Base-by-base conservation (phyloP, 2,797 vertebrate species). In the Eidolon dupreanum region DNA sequence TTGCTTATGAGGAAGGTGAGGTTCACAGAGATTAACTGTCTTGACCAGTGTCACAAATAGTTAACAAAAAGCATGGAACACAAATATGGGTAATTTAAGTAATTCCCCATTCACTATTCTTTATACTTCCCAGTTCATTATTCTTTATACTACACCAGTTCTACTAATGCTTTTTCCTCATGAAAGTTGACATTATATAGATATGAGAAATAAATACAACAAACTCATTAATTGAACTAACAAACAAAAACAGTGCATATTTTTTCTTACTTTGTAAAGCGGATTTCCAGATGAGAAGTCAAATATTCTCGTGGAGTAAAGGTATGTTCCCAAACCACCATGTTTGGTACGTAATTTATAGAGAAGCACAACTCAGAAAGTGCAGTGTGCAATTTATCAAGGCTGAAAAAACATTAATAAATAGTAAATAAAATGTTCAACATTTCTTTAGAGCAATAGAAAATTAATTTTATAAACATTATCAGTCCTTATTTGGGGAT, bases 351-450 rank as follows among this genome's bases (percentile, higher is more conserved):
- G 0, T 99, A 99, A 98, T 99, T 99, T 99, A 99, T 99, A 98
- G 99, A 99, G 98, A 99, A 99, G 98, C 99, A 99, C 98, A 99
- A 99, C 94, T 99, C 99, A 66, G 99, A 99, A 98, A 99, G 99
- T 55, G 99, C 99, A 89, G 99, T 99, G 99, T 99, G 99, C 97
- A 99, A 99, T 98, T 99, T 99, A 98, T 99, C 99, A 98, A 99
- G 98, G 98, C 99, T 99, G 97, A 93, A 95, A 96, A 95, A 98
- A 96, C 24, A 98, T 94, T 0, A 97, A 84, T n/a, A 70, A 97
- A 90, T 3, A 95, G 7, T 65, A 95, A 97, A 90, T 71, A 93
- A 94, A 94, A 83, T 51, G 13, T 66, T 89, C n/a, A 53, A 71
- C 26, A 89, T 74, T 43, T 94, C 20, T 92, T 51, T 93, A 95